These are phyloP conservation scores for Himantopus leucocephalus DNA, from an alignment of 2,113 vertebrate genomes.

Conservation along the genomic window DNA sequence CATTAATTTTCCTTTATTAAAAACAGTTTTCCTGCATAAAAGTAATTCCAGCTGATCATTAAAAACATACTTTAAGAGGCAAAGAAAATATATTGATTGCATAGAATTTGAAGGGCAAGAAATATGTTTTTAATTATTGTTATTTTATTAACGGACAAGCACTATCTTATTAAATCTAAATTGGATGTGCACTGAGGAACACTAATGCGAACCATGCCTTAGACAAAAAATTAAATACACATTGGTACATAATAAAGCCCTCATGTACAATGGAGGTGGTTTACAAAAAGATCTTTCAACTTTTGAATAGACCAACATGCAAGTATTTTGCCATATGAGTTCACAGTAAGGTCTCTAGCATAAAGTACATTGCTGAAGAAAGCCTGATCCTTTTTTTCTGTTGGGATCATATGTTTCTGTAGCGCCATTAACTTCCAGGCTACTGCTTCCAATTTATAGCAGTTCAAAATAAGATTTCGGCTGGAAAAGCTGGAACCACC, in stretches of 20 bases:
- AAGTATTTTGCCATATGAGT: neutral
- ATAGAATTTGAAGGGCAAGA: conserved; percentile 39
- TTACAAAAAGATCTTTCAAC: conserved; percentile 18
- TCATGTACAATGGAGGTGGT: neutral
- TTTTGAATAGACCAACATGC: neutral
- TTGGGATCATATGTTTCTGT: neutral
- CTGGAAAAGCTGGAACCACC: neutral
- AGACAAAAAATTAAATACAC: conserved; percentile 19
- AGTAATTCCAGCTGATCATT: conserved; percentile 35
- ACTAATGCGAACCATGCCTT: conserved; percentile 49
- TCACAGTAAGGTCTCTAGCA: neutral
- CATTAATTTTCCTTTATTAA: conserved; percentile 31
- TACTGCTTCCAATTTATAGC: neutral
- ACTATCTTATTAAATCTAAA: conserved; percentile 62
- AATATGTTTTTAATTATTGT: conserved; percentile 48
- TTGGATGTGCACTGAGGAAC: conserved; percentile 25
- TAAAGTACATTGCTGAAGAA: neutral
- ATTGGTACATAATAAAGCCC: neutral
- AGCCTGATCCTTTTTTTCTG: neutral
- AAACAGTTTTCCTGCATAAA: conserved; percentile 17
- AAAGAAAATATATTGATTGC: neutral
- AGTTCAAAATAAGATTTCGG: neutral
- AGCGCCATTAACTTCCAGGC: neutral
- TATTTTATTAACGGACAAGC: conserved; percentile 48
- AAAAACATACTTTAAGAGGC: conserved; percentile 9